These are phyloP conservation scores for Spisula solida DNA, from an alignment of 2,888 invertebrate genomes.

Conservation along the genomic window DNA sequence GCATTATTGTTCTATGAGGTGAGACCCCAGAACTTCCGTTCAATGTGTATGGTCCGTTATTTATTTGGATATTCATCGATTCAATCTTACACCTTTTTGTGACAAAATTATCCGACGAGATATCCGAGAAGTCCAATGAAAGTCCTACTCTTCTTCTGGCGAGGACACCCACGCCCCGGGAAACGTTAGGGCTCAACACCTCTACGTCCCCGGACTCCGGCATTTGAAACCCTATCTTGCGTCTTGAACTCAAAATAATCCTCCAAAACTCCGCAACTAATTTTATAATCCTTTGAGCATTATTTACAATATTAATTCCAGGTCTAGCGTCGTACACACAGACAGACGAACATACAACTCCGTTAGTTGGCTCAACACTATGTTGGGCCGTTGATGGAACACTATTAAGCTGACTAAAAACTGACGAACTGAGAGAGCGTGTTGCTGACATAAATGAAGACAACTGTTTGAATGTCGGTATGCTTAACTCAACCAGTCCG, in stretches of 20 bases:
- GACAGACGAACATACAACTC: conserved; percentile 55
- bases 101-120: conserved; percentile 62
- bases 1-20: conserved; percentile 74
- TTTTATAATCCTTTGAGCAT: conserved; percentile 51
- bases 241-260: conserved; percentile 56
- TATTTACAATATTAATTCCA: conserved; percentile 37
- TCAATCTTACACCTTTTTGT: conserved; percentile 81
- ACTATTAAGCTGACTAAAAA: conserved; percentile 17
- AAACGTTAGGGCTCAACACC: conserved; percentile 76
- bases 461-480: conserved; percentile 72
- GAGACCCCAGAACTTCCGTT: conserved; percentile 40
- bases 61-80: conserved; percentile 74
- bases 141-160: conserved; percentile 65
- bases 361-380: conserved; percentile 27
- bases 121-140: conserved; percentile 66
- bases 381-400: conserved; percentile 38
- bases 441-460: conserved; percentile 71
- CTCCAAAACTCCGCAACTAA: conserved; percentile 55
- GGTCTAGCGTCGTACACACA: conserved; percentile 35
- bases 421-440: conserved; percentile 44
- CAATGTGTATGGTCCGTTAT: conserved; percentile 48
- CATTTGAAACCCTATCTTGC: conserved; percentile 73
- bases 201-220: conserved; percentile 83
- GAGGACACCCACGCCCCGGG: conserved; percentile 58
- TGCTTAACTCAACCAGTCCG: conserved; percentile 58